Evolutionary conservation across 2,888 invertebrate species (phyloP), one percentile per base, ranked within the genome.

Genomic region (Drosophila peninsularis): DNA sequence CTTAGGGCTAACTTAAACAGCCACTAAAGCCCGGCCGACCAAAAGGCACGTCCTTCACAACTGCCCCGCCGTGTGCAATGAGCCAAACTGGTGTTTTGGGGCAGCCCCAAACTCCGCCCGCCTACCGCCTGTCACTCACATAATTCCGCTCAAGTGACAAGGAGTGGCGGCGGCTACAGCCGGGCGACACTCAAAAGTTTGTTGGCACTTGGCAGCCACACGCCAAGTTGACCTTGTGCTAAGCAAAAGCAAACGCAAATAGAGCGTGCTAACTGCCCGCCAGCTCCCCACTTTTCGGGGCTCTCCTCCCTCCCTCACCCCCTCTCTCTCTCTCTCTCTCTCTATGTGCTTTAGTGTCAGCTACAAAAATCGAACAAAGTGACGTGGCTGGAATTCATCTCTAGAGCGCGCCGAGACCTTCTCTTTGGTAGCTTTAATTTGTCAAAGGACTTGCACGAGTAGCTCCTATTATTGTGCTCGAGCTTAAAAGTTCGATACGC

Each of bases 131-230:
- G 88, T 50, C 86, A 77, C 69, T 82, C 80, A 80, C 83, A 88
- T 85, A 85, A 82, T 82, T 85, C 88, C 80, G 75, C 72, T 80
- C 75, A 73, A 85, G 75, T 81, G 86, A 74, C 83, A 75, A 53
- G 52, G 24, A 37, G 7, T 24, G 49, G 50, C n/a, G 24, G 11
- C 9, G 30, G 32, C 52, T 5, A 68, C 72, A 63, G 62, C 53
- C 76, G 44, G 47, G 45, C 24, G 71, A 62, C 77, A 87, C 82
- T 82, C 66, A 75, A 88, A 88, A 87, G 71, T 88, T 84, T 88
- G 78, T 68, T 75, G 65, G 55, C 78, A 75, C 78, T 80, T 85
- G 86, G 72, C 78, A 86, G 78, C 71, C 68, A 61, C 78, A 70
- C 75, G 84, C 64, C 80, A 62, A 81, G 60, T 77, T 78, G 83